phyloP scores from a whole-genome alignment of 2,888 invertebrate genomes.

The Tiliacea citrago region DNA sequence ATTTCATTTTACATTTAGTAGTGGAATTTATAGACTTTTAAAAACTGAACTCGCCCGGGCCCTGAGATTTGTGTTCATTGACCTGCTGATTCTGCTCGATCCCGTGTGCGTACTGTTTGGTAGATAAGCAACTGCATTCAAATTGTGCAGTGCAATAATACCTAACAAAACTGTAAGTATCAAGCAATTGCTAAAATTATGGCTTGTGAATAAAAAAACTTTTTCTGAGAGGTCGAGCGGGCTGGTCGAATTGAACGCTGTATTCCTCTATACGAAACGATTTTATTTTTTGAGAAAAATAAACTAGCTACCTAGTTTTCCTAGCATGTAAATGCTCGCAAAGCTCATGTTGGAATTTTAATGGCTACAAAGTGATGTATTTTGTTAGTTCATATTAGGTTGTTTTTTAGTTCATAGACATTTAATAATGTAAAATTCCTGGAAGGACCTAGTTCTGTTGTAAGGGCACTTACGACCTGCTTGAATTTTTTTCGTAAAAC shows the following conservation, averaged over 20 bases:
- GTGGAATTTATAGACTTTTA: neutral
- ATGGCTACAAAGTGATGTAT: slow-evolving; percentile 30
- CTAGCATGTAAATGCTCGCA: slow-evolving; percentile 14
- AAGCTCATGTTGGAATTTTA: slow-evolving; percentile 47
- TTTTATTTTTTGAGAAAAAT: neutral
- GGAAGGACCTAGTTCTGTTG: neutral
- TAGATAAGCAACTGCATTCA: neutral
- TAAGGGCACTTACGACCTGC: neutral
- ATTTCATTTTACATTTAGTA: too few species aligned
- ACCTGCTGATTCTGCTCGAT: slow-evolving; percentile 7
- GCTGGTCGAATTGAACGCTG: neutral
- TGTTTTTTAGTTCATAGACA: slow-evolving; percentile 18
- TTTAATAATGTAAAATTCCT: slow-evolving; percentile 10
- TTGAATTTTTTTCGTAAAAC: neutral
- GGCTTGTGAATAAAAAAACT: neutral
- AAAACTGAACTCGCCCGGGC: neutral
- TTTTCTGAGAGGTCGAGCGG: neutral
- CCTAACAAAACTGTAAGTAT: neutral
- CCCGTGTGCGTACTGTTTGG: neutral
- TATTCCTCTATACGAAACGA: neutral
- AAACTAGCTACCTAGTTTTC: neutral
- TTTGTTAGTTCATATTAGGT: slow-evolving; percentile 11
- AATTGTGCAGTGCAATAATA: neutral
- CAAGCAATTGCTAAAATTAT: neutral
- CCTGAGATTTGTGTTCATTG: slow-evolving; percentile 1